Conservation (phyloP, 2,113 vertebrate genomes). For the Oncorhynchus gorbuscha region DNA sequence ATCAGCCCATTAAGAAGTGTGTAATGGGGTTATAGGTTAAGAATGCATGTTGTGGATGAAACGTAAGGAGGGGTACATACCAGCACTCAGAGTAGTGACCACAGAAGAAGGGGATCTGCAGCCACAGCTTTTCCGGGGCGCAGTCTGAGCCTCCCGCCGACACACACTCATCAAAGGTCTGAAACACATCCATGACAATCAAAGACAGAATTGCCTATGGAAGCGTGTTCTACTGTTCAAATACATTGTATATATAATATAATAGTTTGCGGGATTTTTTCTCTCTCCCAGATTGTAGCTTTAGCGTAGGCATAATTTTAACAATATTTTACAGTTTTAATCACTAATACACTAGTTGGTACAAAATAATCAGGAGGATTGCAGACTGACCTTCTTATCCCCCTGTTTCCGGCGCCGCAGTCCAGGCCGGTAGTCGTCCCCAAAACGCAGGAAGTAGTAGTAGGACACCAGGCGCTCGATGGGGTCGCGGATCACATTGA, state of each 20-base stretch:
- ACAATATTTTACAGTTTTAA: too few species aligned
- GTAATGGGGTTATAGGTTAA: not conserved
- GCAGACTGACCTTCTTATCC: constrained; percentile 89
- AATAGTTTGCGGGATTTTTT: too few species aligned
- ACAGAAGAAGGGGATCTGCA: constrained; percentile 98
- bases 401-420: constrained; percentile 95
- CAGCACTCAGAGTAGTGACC: constrained; percentile 99
- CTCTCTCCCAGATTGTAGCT: too few species aligned
- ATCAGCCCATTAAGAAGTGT: not conserved
- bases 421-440: constrained; percentile 96
- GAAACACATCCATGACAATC: constrained; percentile 52
- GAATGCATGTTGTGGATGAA: not conserved
- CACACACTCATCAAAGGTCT: constrained; percentile 99
- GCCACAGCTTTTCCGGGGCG: constrained; percentile 97
- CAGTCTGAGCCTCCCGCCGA: constrained; percentile 95
- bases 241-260: too few species aligned
- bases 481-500: constrained; percentile 95
- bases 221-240: too few species aligned
- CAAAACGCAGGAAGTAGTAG: constrained; percentile 97
- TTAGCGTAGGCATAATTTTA: too few species aligned
- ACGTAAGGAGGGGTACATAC: constrained; percentile 65
- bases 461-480: constrained; percentile 98
- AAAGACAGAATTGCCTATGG: not conserved
- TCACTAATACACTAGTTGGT: too few species aligned
- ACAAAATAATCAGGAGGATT: not conserved